phyloP scores from a whole-genome alignment of 2,797 vertebrate genomes.

The Buphagus erythrorhynchus region DNA sequence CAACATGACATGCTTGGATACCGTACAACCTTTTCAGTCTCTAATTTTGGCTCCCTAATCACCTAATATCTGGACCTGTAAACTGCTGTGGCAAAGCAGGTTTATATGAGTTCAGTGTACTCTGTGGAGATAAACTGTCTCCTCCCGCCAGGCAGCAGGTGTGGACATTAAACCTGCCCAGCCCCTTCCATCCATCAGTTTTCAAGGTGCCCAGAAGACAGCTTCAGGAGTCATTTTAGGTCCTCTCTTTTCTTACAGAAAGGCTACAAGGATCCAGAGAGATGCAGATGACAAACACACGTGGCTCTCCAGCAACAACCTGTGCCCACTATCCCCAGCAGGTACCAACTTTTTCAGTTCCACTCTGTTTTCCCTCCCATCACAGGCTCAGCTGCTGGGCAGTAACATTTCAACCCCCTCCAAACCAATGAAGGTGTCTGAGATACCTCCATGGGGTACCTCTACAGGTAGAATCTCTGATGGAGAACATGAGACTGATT shows the following conservation, averaged over 20 bases:
- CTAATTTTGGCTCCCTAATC: constrained; percentile 2
- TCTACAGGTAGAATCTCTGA: not conserved
- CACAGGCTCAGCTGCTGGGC: not conserved
- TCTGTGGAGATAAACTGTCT: not conserved
- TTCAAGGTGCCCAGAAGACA: not conserved
- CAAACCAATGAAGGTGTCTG: not conserved
- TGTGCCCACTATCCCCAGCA: accelerated
- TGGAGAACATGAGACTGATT: not conserved
- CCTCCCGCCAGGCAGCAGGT: not conserved
- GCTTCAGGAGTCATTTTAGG: not conserved
- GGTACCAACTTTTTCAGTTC: not conserved
- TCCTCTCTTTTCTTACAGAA: not conserved
- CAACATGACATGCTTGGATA: not conserved
- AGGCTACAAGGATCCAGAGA: not conserved
- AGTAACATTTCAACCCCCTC: not conserved
- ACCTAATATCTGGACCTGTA: not conserved
- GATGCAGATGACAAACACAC: not conserved
- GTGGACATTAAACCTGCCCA: not conserved
- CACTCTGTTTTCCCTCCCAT: not conserved
- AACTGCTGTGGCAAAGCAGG: not conserved
- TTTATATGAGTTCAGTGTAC: not conserved
- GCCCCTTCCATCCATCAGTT: not conserved
- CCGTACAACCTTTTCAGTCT: not conserved
- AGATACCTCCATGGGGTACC: not conserved
- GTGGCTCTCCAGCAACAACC: not conserved